Evolutionary conservation across 2,113 vertebrate species (phyloP).

Genomic region (Pontoporia blainvillei): DNA sequence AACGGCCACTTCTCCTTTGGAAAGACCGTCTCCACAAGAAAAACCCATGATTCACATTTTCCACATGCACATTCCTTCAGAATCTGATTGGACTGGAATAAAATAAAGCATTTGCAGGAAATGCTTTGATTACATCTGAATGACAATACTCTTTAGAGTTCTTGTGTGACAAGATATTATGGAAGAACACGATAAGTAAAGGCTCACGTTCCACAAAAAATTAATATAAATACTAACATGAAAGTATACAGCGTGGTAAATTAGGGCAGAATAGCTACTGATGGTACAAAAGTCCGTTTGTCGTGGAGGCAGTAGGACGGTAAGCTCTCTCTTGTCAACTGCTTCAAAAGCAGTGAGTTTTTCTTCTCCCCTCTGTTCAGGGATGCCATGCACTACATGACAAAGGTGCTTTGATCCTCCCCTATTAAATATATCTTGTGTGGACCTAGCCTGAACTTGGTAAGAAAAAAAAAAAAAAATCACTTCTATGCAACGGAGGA

Average conservation of each 20-base stretch:
- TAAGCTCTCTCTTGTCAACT: constrained; percentile 71
- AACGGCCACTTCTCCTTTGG: background rate
- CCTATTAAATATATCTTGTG: constrained; percentile 72
- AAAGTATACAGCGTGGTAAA: constrained; percentile 72
- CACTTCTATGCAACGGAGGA: constrained; percentile 54
- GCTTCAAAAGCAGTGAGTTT: constrained; percentile 73
- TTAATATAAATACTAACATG: constrained; percentile 73
- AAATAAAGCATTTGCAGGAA: constrained; percentile 46
- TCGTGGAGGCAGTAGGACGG: constrained; percentile 72
- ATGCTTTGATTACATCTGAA: constrained; percentile 11
- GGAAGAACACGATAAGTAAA: constrained; percentile 34
- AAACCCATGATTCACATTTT: constrained; percentile 35
- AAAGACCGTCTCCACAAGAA: background rate
- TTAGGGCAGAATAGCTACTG: constrained; percentile 73
- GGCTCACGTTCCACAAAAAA: constrained; percentile 40
- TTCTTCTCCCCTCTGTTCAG: constrained; percentile 29
- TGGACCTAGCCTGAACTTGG: constrained; percentile 66
- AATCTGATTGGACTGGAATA: constrained; percentile 24
- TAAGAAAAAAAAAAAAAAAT: constrained; percentile 63
- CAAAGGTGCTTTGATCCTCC: constrained; percentile 75
- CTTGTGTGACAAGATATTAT: constrained; percentile 38
- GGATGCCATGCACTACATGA: constrained; percentile 57
- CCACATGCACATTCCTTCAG: constrained; percentile 30
- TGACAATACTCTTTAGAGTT: constrained; percentile 53
- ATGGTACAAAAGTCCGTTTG: constrained; percentile 78